Conservation (phyloP, 2,113 vertebrate genomes). For the Acrocephalus kingi region DNA sequence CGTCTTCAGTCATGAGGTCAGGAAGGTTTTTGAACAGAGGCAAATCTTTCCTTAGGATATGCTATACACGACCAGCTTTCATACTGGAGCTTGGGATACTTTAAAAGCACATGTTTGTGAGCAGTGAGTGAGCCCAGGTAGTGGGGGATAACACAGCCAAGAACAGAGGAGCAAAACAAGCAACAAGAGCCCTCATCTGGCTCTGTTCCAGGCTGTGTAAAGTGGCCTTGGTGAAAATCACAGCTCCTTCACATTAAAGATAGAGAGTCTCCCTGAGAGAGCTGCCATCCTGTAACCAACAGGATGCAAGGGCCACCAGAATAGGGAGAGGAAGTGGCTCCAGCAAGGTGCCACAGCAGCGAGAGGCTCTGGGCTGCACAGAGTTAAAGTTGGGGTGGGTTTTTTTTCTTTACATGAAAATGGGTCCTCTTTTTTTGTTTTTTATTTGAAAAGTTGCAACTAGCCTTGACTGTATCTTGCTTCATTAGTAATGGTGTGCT, state of each 20-base stretch:
- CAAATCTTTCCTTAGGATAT: slow-evolving; percentile 60
- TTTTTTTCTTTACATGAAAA: neutral
- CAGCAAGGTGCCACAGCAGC: neutral
- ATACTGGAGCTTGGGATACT: neutral
- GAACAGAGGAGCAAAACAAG: neutral
- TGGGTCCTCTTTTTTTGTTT: rapidly evolving
- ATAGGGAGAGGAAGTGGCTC: neutral
- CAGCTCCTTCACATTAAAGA: neutral
- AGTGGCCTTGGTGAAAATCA: neutral
- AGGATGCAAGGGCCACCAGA: neutral
- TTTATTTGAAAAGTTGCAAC: neutral
- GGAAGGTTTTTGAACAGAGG: slow-evolving; percentile 63
- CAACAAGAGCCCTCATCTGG: neutral
- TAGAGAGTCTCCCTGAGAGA: neutral
- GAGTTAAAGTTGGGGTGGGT: neutral
- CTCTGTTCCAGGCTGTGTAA: neutral
- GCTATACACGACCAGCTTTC: slow-evolving; percentile 32
- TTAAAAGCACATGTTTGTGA: neutral
- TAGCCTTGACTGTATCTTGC: neutral
- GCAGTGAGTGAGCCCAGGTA: neutral
- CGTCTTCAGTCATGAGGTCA: slow-evolving; percentile 75
- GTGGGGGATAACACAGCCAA: neutral
- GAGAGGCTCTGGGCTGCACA: rapidly evolving
- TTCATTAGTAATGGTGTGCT: neutral
- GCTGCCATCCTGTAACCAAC: neutral